phyloP scores from a whole-genome alignment of 1,140 invertebrate genomes.

The Drosophila arizonae region DNA sequence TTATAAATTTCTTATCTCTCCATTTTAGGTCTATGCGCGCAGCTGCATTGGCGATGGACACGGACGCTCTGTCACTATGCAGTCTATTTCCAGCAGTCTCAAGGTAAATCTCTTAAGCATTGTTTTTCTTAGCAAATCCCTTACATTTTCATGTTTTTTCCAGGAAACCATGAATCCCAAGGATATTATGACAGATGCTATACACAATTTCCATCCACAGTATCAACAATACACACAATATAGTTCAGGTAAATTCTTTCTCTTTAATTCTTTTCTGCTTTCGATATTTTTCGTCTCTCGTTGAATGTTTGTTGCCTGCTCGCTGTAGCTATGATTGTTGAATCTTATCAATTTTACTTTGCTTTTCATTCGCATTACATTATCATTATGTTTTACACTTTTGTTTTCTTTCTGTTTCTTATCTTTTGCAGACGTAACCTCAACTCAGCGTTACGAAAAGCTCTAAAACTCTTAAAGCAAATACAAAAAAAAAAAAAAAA shows the following conservation, averaged over 20 bases:
- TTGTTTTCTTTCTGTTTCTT: conserved; percentile 74
- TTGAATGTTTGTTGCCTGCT: conserved; percentile 54
- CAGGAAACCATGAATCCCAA: conserved; percentile 99
- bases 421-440: conserved; percentile 93
- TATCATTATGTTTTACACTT: conserved; percentile 67
- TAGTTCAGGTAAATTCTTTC: conserved; percentile 88
- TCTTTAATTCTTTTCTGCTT: conserved; percentile 12
- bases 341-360: conserved; percentile 50
- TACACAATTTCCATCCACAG: conserved; percentile 99
- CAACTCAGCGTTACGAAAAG: conserved; percentile 94
- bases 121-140: neutral
- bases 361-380: conserved; percentile 48
- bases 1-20: neutral
- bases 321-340: conserved; percentile 54
- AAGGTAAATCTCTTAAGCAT: conserved; percentile 87
- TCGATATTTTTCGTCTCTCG: conserved; percentile 38
- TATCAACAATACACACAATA: conserved; percentile 99
- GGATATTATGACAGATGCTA: conserved; percentile 99
- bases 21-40: conserved; percentile 86
- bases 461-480: conserved; percentile 85
- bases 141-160: conserved; percentile 50
- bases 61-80: conserved; percentile 97
- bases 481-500: neutral
- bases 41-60: conserved; percentile 91
- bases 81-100: conserved; percentile 98